Conservation (phyloP, 2,797 vertebrate genomes). For the Ctenochaetus hawaiiensis region DNA sequence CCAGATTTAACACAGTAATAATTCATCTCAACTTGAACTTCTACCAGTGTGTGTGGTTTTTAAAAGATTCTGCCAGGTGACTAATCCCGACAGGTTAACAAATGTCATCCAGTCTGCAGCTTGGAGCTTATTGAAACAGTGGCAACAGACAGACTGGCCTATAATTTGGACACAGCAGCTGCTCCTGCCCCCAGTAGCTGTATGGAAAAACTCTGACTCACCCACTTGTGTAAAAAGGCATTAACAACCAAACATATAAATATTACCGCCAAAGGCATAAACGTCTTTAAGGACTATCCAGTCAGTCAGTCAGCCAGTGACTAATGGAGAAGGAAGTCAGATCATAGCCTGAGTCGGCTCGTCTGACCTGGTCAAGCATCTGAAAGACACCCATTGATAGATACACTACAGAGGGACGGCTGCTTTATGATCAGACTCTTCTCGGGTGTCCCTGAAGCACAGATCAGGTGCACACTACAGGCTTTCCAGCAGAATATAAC, state of each 20-base stretch:
- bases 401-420: slow-evolving; percentile 40
- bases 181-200: slow-evolving; percentile 72
- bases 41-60: slow-evolving; percentile 58
- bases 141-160: slow-evolving; percentile 66
- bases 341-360: slow-evolving; percentile 61
- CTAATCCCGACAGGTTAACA: slow-evolving; percentile 75
- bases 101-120: slow-evolving; percentile 72
- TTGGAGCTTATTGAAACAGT: slow-evolving; percentile 58
- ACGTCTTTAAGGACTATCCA: slow-evolving; percentile 66
- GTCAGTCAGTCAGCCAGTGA: slow-evolving; percentile 66
- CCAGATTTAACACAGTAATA: slow-evolving; percentile 56
- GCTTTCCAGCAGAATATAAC: slow-evolving; percentile 20
- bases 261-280: slow-evolving; percentile 73
- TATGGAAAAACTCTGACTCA: slow-evolving; percentile 84
- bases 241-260: slow-evolving; percentile 79
- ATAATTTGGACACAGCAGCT: slow-evolving; percentile 62
- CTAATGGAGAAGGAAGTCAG: slow-evolving; percentile 72
- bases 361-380: slow-evolving; percentile 73
- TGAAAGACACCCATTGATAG: slow-evolving; percentile 68
- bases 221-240: slow-evolving; percentile 73
- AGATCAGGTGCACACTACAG: slow-evolving; percentile 19
- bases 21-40: slow-evolving; percentile 64
- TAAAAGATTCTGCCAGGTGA: slow-evolving; percentile 66
- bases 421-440: slow-evolving; percentile 47
- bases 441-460: slow-evolving; percentile 51